Conservation (phyloP, 2,797 vertebrate species). For the Moxostoma hubbsi region DNA sequence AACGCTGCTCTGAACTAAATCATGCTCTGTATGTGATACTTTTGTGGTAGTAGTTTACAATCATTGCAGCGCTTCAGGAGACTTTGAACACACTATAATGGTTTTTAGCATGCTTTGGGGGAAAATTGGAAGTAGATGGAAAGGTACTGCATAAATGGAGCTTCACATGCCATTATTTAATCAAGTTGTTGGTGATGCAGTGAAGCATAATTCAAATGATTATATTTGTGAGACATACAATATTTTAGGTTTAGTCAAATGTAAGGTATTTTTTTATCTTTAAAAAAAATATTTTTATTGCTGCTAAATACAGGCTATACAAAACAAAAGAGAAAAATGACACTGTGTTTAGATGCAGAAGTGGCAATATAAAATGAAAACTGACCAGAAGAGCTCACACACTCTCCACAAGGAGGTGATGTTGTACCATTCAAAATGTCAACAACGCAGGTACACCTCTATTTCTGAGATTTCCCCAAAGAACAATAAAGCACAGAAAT, state of each 20-base stretch:
- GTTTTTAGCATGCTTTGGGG: neutral
- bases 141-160: neutral
- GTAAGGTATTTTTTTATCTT: neutral
- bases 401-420: slow-evolving; percentile 24
- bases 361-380: neutral
- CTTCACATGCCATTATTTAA: neutral
- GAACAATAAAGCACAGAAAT: slow-evolving; percentile 6
- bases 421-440: slow-evolving; percentile 9
- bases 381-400: neutral
- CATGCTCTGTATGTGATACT: slow-evolving; percentile 18
- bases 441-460: neutral
- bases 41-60: neutral
- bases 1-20: slow-evolving; percentile 10
- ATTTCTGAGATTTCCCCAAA: slow-evolving; percentile 6
- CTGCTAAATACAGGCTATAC: too few species aligned
- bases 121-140: neutral
- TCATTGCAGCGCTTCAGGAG: neutral
- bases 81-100: neutral
- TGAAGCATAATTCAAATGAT: neutral
- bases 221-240: neutral
- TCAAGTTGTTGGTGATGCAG: neutral
- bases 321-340: neutral
- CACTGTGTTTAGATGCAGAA: neutral
- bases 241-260: neutral
- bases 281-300: too few species aligned